Evolutionary conservation across 2,113 vertebrate genomes (phyloP).

Genomic region (Microtus pennsylvanicus): DNA sequence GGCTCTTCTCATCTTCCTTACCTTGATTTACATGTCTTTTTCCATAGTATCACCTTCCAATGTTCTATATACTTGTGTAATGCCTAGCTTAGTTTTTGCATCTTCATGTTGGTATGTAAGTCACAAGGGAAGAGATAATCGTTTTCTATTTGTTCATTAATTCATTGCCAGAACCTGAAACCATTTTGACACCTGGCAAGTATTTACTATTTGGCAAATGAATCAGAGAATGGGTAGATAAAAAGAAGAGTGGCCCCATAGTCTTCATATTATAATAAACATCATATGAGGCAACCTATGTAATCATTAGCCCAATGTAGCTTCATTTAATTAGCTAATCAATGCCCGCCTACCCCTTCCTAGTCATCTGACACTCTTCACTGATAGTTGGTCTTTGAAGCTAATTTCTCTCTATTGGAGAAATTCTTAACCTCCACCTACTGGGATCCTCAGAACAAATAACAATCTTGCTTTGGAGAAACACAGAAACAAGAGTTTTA

Average conservation of each 20-base stretch:
- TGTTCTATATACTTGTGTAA: not conserved
- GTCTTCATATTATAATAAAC: not conserved
- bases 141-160: slow-evolving; percentile 10
- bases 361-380: not conserved
- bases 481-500: not conserved
- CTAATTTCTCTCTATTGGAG: not conserved
- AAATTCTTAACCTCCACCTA: not conserved
- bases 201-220: not conserved
- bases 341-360: not conserved
- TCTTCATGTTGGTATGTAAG: not conserved
- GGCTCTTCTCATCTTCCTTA: not conserved
- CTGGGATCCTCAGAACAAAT: slow-evolving; percentile 8
- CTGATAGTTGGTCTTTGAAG: not conserved
- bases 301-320: slow-evolving; percentile 9
- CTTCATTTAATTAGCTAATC: slow-evolving; percentile 2
- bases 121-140: not conserved
- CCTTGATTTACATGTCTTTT: not conserved
- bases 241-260: not conserved
- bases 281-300: not conserved
- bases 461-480: not conserved
- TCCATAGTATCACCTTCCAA: not conserved
- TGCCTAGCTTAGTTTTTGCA: slow-evolving; percentile 10
- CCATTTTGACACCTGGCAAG: not conserved
- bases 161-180: not conserved
- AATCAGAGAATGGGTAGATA: not conserved